Evolutionary conservation across 2,888 invertebrate species (phyloP).

Genomic region (Eupithecia pulchellata): DNA sequence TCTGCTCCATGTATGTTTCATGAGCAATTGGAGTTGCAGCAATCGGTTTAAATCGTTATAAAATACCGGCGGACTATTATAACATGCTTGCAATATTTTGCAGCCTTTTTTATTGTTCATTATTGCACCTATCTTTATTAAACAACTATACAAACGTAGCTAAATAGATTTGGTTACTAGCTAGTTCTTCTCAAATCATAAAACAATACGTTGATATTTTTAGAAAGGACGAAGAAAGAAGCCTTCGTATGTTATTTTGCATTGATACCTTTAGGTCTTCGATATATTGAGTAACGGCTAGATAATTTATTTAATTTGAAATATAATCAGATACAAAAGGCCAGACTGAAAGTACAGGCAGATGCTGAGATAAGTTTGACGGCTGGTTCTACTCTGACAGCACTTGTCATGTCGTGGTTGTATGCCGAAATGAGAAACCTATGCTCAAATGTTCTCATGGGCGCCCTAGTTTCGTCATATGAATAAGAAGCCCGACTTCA

Average conservation of each 20-base stretch:
- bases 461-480: conserved; percentile 57
- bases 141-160: neutral
- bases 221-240: neutral
- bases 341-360: conserved; percentile 47
- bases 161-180: neutral
- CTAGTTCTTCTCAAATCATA: neutral
- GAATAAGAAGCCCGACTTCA: conserved; percentile 48
- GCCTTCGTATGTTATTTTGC: neutral
- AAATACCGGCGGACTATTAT: conserved; percentile 50
- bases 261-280: neutral
- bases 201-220: neutral
- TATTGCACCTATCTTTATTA: neutral
- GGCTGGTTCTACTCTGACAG: conserved; percentile 44
- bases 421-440: neutral
- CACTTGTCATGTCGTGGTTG: conserved; percentile 31
- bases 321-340: conserved; percentile 36
- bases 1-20: conserved; percentile 63
- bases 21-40: conserved; percentile 66
- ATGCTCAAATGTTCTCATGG: conserved; percentile 37
- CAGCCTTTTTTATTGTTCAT: neutral
- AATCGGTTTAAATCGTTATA: conserved; percentile 58
- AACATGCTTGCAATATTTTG: conserved; percentile 48
- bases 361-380: conserved; percentile 59
- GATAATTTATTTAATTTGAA: conserved; percentile 34
- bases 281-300: conserved; percentile 29